Percentiles rank a stretch among this genome's conserved stretches.
phyloP scores from a whole-genome alignment of 2,113 vertebrate species.

The Macquaria ambigua region DNA sequence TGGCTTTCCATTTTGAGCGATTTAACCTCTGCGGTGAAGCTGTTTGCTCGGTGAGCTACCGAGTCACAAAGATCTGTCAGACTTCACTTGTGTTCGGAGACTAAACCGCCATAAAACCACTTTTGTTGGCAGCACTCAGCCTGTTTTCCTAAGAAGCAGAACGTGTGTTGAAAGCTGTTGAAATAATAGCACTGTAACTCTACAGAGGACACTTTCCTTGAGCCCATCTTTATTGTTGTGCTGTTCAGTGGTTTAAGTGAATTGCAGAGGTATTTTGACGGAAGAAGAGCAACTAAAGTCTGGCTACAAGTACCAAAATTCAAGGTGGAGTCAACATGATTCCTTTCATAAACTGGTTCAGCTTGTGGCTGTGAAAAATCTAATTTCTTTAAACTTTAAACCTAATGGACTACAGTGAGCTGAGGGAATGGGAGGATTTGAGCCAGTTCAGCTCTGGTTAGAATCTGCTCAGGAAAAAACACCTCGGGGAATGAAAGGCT shows the following conservation, averaged over 20 bases:
- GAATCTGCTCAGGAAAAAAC: constrained; percentile 53
- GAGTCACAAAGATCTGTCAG: constrained; percentile 32
- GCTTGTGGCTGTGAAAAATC: constrained; percentile 25
- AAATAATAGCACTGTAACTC: constrained; percentile 43
- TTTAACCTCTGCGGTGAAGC: constrained; percentile 32
- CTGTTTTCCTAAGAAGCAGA: constrained; percentile 25
- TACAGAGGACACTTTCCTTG: constrained; percentile 31
- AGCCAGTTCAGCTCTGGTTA: constrained; percentile 61
- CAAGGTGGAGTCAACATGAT: constrained; percentile 15
- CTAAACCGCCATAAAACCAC: constrained; percentile 12
- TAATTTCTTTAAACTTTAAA: constrained; percentile 49
- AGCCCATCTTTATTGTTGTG: constrained; percentile 32
- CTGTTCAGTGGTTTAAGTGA: constrained; percentile 9
- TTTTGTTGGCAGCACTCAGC: constrained; percentile 32
- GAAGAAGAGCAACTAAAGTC: constrained; percentile 13
- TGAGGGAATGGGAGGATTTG: constrained; percentile 41
- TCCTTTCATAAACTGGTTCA: constrained; percentile 37
- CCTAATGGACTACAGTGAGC: constrained; percentile 50
- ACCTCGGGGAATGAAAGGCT: constrained; percentile 60
- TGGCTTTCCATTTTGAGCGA: constrained; percentile 40
- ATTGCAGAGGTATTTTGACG: constrained; percentile 17
- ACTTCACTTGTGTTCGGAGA: constrained; percentile 43
- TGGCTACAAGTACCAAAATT: constrained; percentile 5
- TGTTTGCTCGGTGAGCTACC: constrained; percentile 24
- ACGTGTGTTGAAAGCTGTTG: constrained; percentile 18